Percentiles rank a stretch among this genome's conserved stretches.
Conservation (phyloP, 2,888 invertebrate species). For the Drosophila fungiperda region DNA sequence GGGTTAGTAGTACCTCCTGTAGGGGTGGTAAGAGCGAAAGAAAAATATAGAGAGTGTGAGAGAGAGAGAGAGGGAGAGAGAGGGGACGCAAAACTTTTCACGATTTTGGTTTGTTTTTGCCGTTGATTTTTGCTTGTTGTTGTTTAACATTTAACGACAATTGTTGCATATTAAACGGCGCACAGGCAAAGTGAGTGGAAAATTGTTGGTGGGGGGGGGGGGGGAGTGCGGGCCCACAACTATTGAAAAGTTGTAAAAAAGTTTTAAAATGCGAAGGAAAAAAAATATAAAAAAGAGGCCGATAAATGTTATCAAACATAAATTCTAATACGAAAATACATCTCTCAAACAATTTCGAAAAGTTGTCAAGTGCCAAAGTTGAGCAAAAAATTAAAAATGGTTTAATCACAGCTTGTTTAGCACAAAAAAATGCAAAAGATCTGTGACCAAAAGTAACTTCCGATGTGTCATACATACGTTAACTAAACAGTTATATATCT, state of each 20-base stretch:
- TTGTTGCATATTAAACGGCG: conserved; percentile 68
- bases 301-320: conserved; percentile 6
- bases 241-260: conserved; percentile 49
- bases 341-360: not conserved
- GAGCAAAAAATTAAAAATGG: not conserved
- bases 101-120: conserved; percentile 59
- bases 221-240: conserved; percentile 9
- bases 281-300: not conserved
- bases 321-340: not conserved
- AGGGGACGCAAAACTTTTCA: conserved; percentile 59
- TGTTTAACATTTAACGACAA: conserved; percentile 65
- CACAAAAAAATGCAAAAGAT: not conserved
- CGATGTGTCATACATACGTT: too few species aligned
- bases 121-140: conserved; percentile 32
- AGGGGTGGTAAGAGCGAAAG: not conserved
- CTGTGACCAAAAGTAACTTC: not conserved
- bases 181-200: conserved; percentile 53
- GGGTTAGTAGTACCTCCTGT: not conserved
- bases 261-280: conserved; percentile 15
- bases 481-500: too few species aligned
- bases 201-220: conserved; percentile 1
- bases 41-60: not conserved
- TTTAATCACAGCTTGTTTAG: not conserved
- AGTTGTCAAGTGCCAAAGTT: not conserved
- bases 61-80: not conserved